Percentiles rank a stretch among this genome's conserved stretches.
Conservation (phyloP, 2,113 vertebrate genomes). For the Rafetus swinhoei region DNA sequence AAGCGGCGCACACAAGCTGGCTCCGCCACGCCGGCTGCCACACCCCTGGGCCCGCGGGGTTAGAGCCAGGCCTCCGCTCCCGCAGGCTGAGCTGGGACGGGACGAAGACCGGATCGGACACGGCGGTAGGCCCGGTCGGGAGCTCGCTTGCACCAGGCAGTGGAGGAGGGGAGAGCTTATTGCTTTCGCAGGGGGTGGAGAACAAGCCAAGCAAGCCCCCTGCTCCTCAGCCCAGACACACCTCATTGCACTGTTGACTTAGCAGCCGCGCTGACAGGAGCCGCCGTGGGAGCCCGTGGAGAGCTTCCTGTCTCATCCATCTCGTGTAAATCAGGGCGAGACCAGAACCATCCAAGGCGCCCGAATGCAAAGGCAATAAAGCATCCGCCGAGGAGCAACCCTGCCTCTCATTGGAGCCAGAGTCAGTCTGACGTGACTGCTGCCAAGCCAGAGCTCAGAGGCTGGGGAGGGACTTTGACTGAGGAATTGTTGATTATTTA, state of each 20-base stretch:
- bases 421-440: background rate
- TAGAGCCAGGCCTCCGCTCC: background rate
- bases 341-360: constrained; percentile 29
- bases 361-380: constrained; percentile 47
- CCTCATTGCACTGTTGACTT: constrained; percentile 59
- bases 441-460: constrained; percentile 29
- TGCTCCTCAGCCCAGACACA: constrained; percentile 52
- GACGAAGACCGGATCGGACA: constrained; percentile 48
- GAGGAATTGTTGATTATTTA: constrained; percentile 57
- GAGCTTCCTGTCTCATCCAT: constrained; percentile 57
- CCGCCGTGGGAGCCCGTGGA: constrained; percentile 9
- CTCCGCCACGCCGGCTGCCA: too few species aligned
- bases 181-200: constrained; percentile 70
- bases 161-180: constrained; percentile 59
- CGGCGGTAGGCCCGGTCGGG: background rate
- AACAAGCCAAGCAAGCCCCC: constrained; percentile 55
- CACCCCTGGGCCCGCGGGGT: background rate
- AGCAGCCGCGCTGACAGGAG: constrained; percentile 56
- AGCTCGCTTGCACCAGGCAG: constrained; percentile 14
- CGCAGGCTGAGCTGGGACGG: background rate
- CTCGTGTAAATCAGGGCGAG: constrained; percentile 54
- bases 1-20: too few species aligned
- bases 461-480: background rate
- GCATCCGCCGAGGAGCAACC: background rate
- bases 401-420: background rate